Base-by-base conservation (phyloP, 1,140 invertebrate genomes). In the Acarapis woodi region DNA sequence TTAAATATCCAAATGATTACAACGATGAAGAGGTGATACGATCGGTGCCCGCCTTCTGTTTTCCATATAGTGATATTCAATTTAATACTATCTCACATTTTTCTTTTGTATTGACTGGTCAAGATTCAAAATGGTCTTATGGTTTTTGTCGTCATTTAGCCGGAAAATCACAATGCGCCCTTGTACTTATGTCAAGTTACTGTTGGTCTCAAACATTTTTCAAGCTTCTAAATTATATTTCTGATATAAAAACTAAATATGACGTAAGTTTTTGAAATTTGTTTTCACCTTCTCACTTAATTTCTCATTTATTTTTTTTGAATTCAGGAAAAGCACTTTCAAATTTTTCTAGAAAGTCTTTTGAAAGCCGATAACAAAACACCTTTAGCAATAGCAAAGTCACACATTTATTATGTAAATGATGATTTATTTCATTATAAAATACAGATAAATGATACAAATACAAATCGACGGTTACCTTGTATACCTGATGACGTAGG, bases 181-280 rank as follows among this genome's bases (percentile, higher is more conserved):
- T 44, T 22, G 47, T 49, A 23, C 35, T 47, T 15, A 35, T 47
- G 10, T 45, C 41, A 48, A 74, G 71, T 53, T 60, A 90, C 45
- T 82, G 83, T 43, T 90, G 83, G 83, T 83, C 87, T 55, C 80
- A 88, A 59, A 71, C 72, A 46, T 90, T 90, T 62, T 82, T 83
- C 53, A 80, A 77, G 35, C 42, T 61, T 16, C 48, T 62, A n/a
- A 50, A 61, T 46, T 47, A 51, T 29, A 42, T 61, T 33, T 53
- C 55, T 2, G 55, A 57, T 40, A 48, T 61, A 35, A 48, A 44
- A 14, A 42, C 39, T 25, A 28, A 42, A 38, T 39, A 51, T 31
- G 26, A 37, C 18, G 36, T 37, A 29, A 37, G 36, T 30, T 18
- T n/a, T 14, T 32, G 5, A 14, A 8, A 6, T 32, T n/a, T 8